Conservation (phyloP, 2,888 invertebrate genomes). For the Drosophila subsilvestris region DNA sequence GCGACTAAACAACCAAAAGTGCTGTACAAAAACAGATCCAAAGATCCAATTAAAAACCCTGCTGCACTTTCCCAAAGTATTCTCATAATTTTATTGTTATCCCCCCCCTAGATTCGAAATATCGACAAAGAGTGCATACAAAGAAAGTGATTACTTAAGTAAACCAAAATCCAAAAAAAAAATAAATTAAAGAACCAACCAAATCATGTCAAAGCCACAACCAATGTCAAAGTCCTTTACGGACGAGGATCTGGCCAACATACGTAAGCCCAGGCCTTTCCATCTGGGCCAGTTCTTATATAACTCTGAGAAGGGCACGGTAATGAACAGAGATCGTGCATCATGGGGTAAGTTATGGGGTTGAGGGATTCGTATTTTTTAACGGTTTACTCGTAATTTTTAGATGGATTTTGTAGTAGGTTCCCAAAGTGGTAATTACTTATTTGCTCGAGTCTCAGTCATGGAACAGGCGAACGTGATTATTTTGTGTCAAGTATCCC, state of each 20-base stretch:
- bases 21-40: neutral
- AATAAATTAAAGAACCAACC: conserved; percentile 17
- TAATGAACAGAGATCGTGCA: conserved; percentile 86
- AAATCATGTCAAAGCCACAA: conserved; percentile 81
- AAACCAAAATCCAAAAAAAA: conserved; percentile 3
- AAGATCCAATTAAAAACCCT: neutral
- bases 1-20: neutral
- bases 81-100: neutral
- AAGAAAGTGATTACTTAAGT: conserved; percentile 1
- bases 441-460: neutral
- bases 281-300: conserved; percentile 83
- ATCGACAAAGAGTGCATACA: neutral
- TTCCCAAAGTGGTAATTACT: neutral
- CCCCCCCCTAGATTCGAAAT: neutral
- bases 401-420: neutral
- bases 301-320: conserved; percentile 86
- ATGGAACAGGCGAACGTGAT: neutral
- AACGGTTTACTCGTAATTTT: neutral
- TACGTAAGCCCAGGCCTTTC: conserved; percentile 81
- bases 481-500: neutral
- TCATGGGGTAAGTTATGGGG: conserved; percentile 88
- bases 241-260: conserved; percentile 74
- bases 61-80: neutral
- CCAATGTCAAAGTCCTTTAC: conserved; percentile 71
- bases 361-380: neutral